Evolutionary conservation across 2,113 vertebrate species (phyloP), one percentile per base, ranked within the genome.

Genomic region (Bufo gargarizans): DNA sequence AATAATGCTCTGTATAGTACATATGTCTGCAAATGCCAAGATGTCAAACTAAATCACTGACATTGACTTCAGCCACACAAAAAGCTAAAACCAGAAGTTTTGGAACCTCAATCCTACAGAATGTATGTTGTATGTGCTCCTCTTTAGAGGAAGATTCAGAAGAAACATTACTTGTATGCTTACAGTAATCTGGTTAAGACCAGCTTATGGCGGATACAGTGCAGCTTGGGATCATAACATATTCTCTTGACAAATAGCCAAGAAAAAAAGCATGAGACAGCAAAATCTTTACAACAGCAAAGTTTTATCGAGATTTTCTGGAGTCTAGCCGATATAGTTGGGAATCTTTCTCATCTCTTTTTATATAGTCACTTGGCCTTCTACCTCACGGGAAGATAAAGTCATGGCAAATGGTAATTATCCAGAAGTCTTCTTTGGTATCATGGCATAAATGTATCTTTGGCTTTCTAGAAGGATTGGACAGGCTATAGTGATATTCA

Each of bases 161-260:
- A n/a, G 55, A 63, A 33, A 43, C 49, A 22, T 88, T 63, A 53
- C 13, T 63, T 71, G 69, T 33, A 77, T 84, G 74, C 74, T 65
- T 80, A 11, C 13, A 77, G 49, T 77, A 53, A 56, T 88, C 87
- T 84, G 87, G 71, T 77, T 77, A 72, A 77, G 80, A 88, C 80
- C 71, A 56, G 80, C 71, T 88, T 50, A 43, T 4, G n/a, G 53
- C 65, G 20, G 79, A 79, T 82, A 8, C 45, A 77, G 58, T 6
- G 17, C 69, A 55, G 58, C 71, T 56, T 65, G 53, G 22, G 69
- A 16, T 59, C 72, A 83, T 4, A 74, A 47, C 56, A 77, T 88
- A 65, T 88, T 76, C 45, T 88, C 72, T 65, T 83, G 80, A 88
- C 77, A 65, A 88, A 83, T 77, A 43, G 67, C 45, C 63, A 69